Conservation (phyloP, 1,140 invertebrate genomes). For the Drosophila albomicans region DNA sequence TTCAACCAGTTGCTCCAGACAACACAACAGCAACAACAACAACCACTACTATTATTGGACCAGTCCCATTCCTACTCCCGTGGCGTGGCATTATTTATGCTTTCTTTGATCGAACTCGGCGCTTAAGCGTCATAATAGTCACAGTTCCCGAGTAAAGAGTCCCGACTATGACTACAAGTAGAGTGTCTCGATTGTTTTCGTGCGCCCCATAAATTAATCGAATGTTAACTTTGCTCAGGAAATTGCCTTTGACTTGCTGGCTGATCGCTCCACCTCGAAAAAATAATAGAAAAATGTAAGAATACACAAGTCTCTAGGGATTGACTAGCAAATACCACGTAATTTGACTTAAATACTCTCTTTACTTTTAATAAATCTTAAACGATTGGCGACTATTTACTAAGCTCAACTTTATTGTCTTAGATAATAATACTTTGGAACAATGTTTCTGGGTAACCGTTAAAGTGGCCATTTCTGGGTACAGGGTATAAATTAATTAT, state of each 20-base stretch:
- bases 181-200: constrained; percentile 68
- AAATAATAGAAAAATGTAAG: constrained; percentile 65
- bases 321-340: constrained; percentile 12
- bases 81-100: constrained; percentile 73
- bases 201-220: constrained; percentile 74
- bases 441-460: background rate
- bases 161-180: constrained; percentile 2
- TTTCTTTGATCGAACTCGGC: constrained; percentile 81
- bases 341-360: too few species aligned
- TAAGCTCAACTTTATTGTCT: background rate
- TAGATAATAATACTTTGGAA: background rate
- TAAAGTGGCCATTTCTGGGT: background rate
- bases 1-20: constrained; percentile 58
- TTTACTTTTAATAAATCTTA: too few species aligned
- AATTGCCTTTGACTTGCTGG: constrained; percentile 68
- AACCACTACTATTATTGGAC: constrained; percentile 4
- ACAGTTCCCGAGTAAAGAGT: constrained; percentile 25
- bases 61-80: constrained; percentile 26
- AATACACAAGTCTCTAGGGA: background rate
- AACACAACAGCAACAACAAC: background rate
- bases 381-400: background rate
- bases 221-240: constrained; percentile 66
- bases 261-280: constrained; percentile 53
- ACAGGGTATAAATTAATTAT: constrained; percentile 66
- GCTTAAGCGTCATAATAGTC: constrained; percentile 74